phyloP scores from a whole-genome alignment of 1,140 invertebrate species.

The Bombus superbus region DNA sequence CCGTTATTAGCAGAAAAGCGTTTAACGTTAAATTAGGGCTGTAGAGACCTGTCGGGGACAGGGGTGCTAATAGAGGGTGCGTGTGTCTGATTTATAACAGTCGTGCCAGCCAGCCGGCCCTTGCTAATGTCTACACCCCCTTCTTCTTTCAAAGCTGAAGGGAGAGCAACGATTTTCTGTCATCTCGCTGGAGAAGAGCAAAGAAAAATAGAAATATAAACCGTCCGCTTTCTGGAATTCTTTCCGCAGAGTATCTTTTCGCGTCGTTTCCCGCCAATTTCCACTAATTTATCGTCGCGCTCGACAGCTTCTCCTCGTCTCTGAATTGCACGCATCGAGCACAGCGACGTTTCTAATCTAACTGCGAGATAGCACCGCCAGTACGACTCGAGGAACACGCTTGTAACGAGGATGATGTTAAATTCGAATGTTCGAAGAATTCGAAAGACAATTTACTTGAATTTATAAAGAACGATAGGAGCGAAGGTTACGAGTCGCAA shows the following conservation, averaged over 20 bases:
- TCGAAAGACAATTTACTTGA: no score
- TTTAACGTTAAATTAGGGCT: slow-evolving; percentile 77
- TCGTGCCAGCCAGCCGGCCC: slow-evolving; percentile 53
- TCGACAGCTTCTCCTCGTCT: neutral
- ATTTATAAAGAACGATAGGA: no score
- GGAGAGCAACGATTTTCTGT: slow-evolving; percentile 68
- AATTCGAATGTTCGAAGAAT: no score
- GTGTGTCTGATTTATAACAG: slow-evolving; percentile 78
- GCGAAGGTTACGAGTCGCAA: neutral
- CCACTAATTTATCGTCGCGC: slow-evolving; percentile 18
- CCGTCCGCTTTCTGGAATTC: slow-evolving; percentile 52
- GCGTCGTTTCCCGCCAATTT: neutral
- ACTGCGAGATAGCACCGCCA: slow-evolving; percentile 8
- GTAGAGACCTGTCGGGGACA: slow-evolving; percentile 72
- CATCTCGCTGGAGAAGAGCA: slow-evolving; percentile 8
- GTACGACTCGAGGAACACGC: neutral
- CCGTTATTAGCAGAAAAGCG: slow-evolving; percentile 74
- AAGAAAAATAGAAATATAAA: slow-evolving; percentile 58
- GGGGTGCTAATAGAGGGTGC: slow-evolving; percentile 77
- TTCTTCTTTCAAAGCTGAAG: slow-evolving; percentile 52
- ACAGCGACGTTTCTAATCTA: slow-evolving; percentile 27
- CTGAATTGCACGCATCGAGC: slow-evolving; percentile 23
- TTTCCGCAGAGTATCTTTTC: slow-evolving; percentile 1
- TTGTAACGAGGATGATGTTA: neutral
- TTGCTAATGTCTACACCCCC: slow-evolving; percentile 61